phyloP scores from a whole-genome alignment of 2,888 invertebrate species.

The Ennomos erosarius region DNA sequence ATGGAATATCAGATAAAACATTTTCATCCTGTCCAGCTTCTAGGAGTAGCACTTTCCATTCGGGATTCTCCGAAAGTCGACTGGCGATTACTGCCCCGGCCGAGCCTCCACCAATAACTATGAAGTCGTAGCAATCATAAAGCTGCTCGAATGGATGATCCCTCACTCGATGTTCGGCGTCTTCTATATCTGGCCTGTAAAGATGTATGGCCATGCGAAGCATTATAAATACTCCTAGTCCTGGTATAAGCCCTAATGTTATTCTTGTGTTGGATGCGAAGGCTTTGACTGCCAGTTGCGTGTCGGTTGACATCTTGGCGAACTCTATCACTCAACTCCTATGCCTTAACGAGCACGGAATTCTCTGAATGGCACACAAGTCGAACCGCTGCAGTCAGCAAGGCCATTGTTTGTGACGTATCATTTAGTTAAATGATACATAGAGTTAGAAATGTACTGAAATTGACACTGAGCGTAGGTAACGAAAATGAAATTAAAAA shows the following conservation, averaged over 20 bases:
- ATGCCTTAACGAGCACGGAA: slow-evolving; percentile 32
- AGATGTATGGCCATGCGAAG: slow-evolving; percentile 87
- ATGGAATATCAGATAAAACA: slow-evolving; percentile 89
- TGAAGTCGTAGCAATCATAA: slow-evolving; percentile 89
- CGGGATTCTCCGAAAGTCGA: slow-evolving; percentile 89
- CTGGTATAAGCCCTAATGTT: slow-evolving; percentile 87
- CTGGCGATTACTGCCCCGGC: slow-evolving; percentile 93
- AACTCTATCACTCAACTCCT: slow-evolving; percentile 29
- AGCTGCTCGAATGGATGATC: slow-evolving; percentile 83
- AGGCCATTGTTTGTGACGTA: slow-evolving; percentile 52
- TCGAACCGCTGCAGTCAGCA: slow-evolving; percentile 43
- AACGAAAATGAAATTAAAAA: too few relatives aligned
- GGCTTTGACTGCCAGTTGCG: slow-evolving; percentile 59
- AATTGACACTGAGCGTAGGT: slow-evolving; percentile 5
- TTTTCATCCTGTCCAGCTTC: slow-evolving; percentile 93
- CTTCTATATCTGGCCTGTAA: slow-evolving; percentile 90
- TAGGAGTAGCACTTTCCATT: slow-evolving; percentile 90
- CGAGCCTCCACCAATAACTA: slow-evolving; percentile 92
- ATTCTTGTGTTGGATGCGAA: slow-evolving; percentile 87
- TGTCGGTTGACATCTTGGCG: slow-evolving; percentile 58
- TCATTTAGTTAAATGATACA: slow-evolving; percentile 41
- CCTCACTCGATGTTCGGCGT: slow-evolving; percentile 86
- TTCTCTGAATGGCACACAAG: slow-evolving; percentile 37
- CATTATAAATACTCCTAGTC: slow-evolving; percentile 86
- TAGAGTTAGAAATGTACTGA: slow-evolving; percentile 28